Evolutionary conservation across 2,797 vertebrate species (phyloP).

Genomic region (Mus spretus): DNA sequence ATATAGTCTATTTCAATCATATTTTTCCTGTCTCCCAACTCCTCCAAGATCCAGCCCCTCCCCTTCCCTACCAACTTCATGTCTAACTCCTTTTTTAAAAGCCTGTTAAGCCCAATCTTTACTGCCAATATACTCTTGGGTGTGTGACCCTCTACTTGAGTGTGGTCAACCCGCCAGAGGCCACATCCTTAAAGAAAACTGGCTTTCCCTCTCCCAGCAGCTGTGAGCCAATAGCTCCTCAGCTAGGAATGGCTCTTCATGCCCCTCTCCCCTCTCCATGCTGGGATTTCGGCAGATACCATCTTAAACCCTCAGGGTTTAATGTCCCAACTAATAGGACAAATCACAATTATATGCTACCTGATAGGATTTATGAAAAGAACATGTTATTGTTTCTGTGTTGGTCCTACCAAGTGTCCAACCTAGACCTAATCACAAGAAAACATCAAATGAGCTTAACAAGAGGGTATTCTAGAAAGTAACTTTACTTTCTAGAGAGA

Average conservation of each 20-base stretch:
- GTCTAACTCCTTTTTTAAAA: neutral
- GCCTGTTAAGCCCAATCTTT: neutral
- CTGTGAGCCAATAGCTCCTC: no score
- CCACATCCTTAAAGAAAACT: neutral
- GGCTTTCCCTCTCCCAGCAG: neutral
- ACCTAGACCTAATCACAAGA: neutral
- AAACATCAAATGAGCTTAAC: neutral
- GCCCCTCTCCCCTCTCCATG: neutral
- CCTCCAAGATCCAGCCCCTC: neutral
- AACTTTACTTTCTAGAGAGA: no score
- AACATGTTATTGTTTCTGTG: neutral
- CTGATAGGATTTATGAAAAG: neutral
- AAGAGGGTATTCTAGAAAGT: neutral
- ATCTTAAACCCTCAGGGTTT: neutral
- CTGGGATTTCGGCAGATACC: neutral
- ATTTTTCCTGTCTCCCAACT: neutral
- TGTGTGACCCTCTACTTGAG: neutral
- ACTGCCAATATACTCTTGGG: neutral
- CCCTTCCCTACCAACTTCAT: neutral
- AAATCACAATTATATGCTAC: neutral
- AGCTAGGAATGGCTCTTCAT: neutral
- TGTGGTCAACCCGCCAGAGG: neutral
- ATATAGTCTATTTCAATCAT: neutral
- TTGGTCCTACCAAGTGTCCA: neutral
- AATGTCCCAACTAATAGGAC: neutral